Conservation (phyloP, 2,797 vertebrate species). For the Antrozous pallidus region DNA sequence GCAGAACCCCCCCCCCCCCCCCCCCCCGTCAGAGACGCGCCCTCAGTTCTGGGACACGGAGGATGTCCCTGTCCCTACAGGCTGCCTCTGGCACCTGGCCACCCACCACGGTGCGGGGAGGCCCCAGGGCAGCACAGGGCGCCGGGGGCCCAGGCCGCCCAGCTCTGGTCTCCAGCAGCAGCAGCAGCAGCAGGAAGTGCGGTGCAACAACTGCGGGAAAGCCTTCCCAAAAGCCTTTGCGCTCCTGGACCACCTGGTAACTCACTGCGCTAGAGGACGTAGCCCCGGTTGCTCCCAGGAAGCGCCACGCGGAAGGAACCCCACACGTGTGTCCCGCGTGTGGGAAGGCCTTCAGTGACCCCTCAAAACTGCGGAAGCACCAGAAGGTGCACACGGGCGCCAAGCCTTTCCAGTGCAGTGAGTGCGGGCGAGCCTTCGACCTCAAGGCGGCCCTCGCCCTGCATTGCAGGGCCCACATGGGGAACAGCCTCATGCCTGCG, state of each 20-base stretch:
- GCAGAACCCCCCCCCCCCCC: too few species aligned
- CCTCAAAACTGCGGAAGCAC: slow-evolving; percentile 29
- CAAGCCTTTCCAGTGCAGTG: slow-evolving; percentile 29
- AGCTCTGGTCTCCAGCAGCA: not conserved
- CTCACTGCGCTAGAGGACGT: not conserved
- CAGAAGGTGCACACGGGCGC: slow-evolving; percentile 47
- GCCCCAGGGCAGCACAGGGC: too few species aligned
- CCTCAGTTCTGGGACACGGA: not conserved
- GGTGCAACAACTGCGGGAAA: not conserved
- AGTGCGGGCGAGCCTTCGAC: slow-evolving; percentile 37
- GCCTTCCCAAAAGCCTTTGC: not conserved
- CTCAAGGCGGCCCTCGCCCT: slow-evolving; percentile 30
- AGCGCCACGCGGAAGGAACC: not conserved
- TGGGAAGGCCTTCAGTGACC: slow-evolving; percentile 52
- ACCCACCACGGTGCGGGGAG: not conserved
- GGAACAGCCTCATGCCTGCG: not conserved
- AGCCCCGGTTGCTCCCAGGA: not conserved
- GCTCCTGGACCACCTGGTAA: slow-evolving; percentile 11
- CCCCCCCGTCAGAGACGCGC: too few species aligned
- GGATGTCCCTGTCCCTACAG: not conserved
- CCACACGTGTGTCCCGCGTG: not conserved
- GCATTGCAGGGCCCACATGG: slow-evolving; percentile 33
- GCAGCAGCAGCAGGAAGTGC: not conserved
- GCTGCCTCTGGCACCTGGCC: not conserved
- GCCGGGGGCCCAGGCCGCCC: not conserved